Percentiles rank a stretch among this genome's conserved stretches.
phyloP scores from a whole-genome alignment of 2,888 invertebrate genomes.

The Cataglyphis livida region DNA sequence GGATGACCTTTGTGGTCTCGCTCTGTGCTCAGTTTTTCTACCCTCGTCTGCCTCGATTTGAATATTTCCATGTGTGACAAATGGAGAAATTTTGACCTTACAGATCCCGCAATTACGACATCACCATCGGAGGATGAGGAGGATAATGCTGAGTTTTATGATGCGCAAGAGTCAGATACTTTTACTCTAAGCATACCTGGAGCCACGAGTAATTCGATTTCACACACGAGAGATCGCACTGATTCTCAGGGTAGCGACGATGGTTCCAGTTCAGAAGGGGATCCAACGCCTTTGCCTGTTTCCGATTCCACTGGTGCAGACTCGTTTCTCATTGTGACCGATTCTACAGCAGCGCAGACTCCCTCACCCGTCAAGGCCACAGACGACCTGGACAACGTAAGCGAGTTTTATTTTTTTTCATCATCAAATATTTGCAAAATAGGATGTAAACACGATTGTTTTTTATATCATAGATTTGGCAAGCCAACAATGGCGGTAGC shows the following conservation, averaged over 20 bases:
- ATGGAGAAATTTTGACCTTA: constrained; percentile 38
- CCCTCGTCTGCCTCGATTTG: background rate
- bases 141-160: constrained; percentile 87
- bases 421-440: background rate
- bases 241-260: constrained; percentile 85
- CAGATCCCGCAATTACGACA: constrained; percentile 82
- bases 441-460: background rate
- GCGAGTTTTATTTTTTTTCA: background rate
- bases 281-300: constrained; percentile 80
- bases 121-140: constrained; percentile 88
- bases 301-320: constrained; percentile 77
- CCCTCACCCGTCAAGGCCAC: constrained; percentile 66
- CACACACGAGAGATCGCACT: constrained; percentile 81
- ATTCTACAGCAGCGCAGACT: constrained; percentile 74
- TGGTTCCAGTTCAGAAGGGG: constrained; percentile 85
- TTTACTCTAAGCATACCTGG: constrained; percentile 81
- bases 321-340: constrained; percentile 81
- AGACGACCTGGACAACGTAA: constrained; percentile 77
- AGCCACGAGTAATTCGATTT: constrained; percentile 77
- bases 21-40: background rate
- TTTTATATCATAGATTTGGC: constrained; percentile 79
- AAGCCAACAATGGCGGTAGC: constrained; percentile 84
- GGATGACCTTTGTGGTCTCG: background rate
- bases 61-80: background rate
- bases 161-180: constrained; percentile 87